Percentiles rank a stretch among this genome's conserved stretches.
These are phyloP conservation scores for Tribolium freemani DNA, from an alignment of 2,888 invertebrate species.

Conservation along the genomic window DNA sequence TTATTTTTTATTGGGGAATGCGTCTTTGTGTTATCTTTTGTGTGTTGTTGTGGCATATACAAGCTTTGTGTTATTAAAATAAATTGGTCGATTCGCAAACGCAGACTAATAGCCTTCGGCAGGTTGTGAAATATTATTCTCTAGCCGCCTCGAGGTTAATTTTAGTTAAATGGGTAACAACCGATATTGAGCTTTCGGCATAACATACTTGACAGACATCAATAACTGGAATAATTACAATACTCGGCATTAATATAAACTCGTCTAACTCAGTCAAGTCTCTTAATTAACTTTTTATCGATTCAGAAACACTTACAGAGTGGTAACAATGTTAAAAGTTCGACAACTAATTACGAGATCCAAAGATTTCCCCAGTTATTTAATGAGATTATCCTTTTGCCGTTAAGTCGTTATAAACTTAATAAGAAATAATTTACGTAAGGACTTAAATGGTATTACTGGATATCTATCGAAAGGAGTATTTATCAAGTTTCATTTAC, in stretches of 20 bases:
- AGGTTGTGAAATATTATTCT: not conserved
- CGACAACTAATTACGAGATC: conserved; percentile 11
- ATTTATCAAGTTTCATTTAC: not conserved
- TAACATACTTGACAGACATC: not conserved
- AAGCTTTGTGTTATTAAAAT: not conserved
- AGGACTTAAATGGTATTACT: not conserved
- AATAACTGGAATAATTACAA: not conserved
- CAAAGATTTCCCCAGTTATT: not conserved
- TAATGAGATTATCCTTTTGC: conserved; percentile 12
- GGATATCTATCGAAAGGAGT: not conserved
- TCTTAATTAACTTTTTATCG: conserved; percentile 5
- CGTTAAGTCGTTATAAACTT: conserved; percentile 2
- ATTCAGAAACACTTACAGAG: not conserved
- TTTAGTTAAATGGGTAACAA: not conserved
- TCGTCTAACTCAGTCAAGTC: not conserved
- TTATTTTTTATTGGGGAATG: too few relatives aligned
- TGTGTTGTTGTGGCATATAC: too few relatives aligned
- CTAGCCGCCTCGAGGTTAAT: not conserved
- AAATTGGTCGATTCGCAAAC: not conserved
- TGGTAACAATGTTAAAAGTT: conserved; percentile 20
- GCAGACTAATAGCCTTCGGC: not conserved
- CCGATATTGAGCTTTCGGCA: not conserved
- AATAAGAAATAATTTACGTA: conserved; percentile 7
- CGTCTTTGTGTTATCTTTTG: too few relatives aligned
- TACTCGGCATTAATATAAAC: not conserved